Conservation (phyloP, 2,888 invertebrate genomes). For the Adineta ricciae region DNA sequence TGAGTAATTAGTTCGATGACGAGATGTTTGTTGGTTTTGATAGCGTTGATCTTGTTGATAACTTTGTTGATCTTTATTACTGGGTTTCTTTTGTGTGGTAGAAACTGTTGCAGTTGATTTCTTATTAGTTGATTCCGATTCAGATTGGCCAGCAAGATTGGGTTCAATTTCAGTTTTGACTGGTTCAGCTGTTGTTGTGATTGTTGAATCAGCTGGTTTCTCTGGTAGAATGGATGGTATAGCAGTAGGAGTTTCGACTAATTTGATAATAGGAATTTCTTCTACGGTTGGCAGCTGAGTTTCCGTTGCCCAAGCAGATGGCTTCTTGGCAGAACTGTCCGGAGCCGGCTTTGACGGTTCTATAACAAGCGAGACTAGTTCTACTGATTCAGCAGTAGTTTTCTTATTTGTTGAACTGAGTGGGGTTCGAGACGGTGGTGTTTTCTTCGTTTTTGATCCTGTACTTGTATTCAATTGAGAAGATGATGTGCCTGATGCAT, state of each 20-base stretch:
- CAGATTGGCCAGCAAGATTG: neutral
- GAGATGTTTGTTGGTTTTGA: neutral
- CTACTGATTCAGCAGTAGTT: neutral
- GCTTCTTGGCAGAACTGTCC: neutral
- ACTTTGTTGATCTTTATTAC: neutral
- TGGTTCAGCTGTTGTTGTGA: neutral
- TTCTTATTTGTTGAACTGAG: neutral
- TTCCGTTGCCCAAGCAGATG: neutral
- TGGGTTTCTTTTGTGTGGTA: neutral
- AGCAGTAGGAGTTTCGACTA: neutral
- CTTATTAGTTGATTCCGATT: neutral
- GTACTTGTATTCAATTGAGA: neutral
- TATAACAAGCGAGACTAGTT: neutral
- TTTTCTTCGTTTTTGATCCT: neutral
- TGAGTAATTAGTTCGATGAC: neutral
- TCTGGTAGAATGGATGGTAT: neutral
- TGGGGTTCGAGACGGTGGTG: neutral
- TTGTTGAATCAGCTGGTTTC: neutral
- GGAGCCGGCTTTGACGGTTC: neutral
- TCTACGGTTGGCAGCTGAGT: neutral
- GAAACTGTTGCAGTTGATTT: neutral
- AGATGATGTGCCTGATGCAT: neutral
- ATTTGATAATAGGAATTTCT: neutral
- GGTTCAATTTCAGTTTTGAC: neutral
- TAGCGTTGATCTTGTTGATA: neutral